Evolutionary conservation across 2,888 invertebrate genomes (phyloP).

Genomic region (Chesias legatella): DNA sequence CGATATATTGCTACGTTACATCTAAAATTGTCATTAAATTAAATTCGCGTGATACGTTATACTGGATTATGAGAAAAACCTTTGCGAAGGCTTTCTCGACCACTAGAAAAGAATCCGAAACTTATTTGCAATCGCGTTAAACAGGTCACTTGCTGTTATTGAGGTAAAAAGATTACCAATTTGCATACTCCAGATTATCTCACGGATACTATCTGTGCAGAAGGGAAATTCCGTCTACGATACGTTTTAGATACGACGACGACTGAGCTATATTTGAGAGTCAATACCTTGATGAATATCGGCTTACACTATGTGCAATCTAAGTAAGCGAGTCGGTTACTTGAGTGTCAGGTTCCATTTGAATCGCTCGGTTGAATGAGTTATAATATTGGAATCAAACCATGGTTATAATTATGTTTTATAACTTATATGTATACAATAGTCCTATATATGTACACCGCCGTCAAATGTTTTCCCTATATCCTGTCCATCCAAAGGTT

Average conservation of each 20-base stretch:
- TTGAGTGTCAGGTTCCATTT: constrained; percentile 6
- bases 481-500: too few relatives aligned
- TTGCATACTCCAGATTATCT: too few relatives aligned
- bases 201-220: neutral
- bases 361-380: constrained; percentile 1
- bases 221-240: neutral
- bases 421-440: too few relatives aligned
- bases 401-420: too few relatives aligned
- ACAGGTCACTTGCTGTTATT: constrained; percentile 3
- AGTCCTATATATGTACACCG: too few relatives aligned
- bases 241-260: neutral
- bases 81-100: too few relatives aligned
- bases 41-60: too few relatives aligned
- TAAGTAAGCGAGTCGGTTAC: constrained; percentile 10
- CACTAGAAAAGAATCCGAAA: too few relatives aligned
- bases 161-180: neutral
- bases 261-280: neutral
- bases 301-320: constrained; percentile 14
- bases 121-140: constrained; percentile 1
- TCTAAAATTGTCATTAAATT: too few relatives aligned
- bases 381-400: constrained; percentile 3
- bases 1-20: too few relatives aligned
- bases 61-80: too few relatives aligned
- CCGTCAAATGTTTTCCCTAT: too few relatives aligned
- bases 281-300: constrained; percentile 7